Conservation (phyloP, 2,888 invertebrate genomes). For the Sicus ferrugineus region DNA sequence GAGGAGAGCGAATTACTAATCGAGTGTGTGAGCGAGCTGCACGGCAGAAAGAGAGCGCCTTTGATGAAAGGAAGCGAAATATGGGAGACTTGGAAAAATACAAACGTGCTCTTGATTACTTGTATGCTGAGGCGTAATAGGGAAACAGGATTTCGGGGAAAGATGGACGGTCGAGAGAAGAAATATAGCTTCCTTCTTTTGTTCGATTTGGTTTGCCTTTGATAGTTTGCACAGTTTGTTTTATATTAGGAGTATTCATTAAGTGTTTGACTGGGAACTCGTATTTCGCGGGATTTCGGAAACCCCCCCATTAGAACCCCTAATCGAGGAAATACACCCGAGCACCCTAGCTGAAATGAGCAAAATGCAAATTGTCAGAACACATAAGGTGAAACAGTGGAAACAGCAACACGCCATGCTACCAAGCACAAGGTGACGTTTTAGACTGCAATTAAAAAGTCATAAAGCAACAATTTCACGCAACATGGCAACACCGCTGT, state of each 20-base stretch:
- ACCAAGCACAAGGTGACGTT: background rate
- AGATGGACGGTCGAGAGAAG: background rate
- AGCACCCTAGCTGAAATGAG: constrained; percentile 2
- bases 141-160: background rate
- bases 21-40: background rate
- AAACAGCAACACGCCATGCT: background rate
- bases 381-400: background rate
- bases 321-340: too few relatives aligned
- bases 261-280: too few relatives aligned
- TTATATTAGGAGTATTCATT: too few relatives aligned
- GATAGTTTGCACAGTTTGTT: too few relatives aligned
- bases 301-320: too few relatives aligned
- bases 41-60: background rate
- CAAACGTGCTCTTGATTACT: constrained; percentile 15
- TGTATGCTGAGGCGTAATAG: background rate
- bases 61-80: constrained; percentile 1
- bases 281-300: too few relatives aligned
- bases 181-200: background rate
- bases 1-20: background rate
- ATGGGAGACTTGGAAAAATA: constrained; percentile 29
- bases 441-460: constrained; percentile 19
- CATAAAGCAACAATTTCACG: constrained; percentile 29
- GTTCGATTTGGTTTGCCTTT: background rate
- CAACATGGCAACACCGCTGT: constrained; percentile 24
- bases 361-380: background rate